phyloP scores from a whole-genome alignment of 2,888 invertebrate species.

The Leptopilina syphax region DNA sequence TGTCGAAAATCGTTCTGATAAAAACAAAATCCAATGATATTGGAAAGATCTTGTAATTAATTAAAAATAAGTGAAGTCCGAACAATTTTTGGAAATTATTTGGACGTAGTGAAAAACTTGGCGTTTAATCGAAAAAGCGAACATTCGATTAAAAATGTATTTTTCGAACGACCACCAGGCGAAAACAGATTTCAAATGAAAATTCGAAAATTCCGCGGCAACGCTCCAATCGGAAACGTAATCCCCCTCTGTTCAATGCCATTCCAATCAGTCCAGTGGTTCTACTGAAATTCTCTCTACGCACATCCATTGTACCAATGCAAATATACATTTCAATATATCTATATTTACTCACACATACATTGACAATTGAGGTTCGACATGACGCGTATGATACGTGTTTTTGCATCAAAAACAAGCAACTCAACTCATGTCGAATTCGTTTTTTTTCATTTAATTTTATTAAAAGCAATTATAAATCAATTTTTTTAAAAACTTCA shows the following conservation, averaged over 20 bases:
- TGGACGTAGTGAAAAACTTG: neutral
- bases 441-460: neutral
- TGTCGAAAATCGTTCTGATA: neutral
- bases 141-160: constrained; percentile 41
- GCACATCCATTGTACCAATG: constrained; percentile 49
- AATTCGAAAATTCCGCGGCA: constrained; percentile 63
- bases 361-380: constrained; percentile 20
- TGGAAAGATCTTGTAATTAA: neutral
- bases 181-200: constrained; percentile 48
- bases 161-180: constrained; percentile 28
- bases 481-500: neutral
- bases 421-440: neutral
- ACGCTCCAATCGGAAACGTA: constrained; percentile 68
- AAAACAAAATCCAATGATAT: too few relatives aligned
- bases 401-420: constrained; percentile 6
- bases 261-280: constrained; percentile 67
- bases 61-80: neutral
- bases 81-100: neutral
- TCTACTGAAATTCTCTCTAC: constrained; percentile 68
- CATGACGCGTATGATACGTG: constrained; percentile 22
- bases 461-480: neutral
- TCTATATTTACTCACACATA: constrained; percentile 21
- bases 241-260: constrained; percentile 67
- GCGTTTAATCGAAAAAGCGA: constrained; percentile 18
- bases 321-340: constrained; percentile 50